Conservation (phyloP, 2,113 vertebrate species). For the Zosterops borbonicus region DNA sequence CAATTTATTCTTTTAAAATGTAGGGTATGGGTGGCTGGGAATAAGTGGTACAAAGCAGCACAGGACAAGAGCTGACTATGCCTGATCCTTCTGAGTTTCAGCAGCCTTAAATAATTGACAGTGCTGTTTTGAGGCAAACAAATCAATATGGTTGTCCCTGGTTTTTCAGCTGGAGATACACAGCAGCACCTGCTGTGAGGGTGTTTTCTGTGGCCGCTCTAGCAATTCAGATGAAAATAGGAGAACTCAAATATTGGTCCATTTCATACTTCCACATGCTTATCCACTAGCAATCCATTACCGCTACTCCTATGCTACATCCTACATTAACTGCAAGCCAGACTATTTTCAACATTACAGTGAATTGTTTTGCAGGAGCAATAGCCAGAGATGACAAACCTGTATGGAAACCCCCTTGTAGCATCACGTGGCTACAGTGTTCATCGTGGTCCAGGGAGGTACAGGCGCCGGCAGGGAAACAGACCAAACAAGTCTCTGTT, state of each 20-base stretch:
- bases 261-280: neutral
- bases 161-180: neutral
- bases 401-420: neutral
- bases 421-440: too few species aligned
- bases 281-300: too few species aligned
- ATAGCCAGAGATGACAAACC: neutral
- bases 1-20: neutral
- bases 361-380: neutral
- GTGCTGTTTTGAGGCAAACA: neutral
- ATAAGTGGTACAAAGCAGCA: neutral
- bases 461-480: too few species aligned
- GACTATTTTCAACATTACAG: neutral
- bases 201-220: neutral
- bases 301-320: neutral
- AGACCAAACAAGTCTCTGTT: too few species aligned
- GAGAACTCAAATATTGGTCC: neutral
- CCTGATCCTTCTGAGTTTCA: neutral
- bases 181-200: neutral
- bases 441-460: too few species aligned
- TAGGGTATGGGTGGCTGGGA: neutral
- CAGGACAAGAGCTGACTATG: neutral
- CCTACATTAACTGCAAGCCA: neutral
- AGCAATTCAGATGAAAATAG: neutral
- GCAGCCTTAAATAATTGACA: neutral
- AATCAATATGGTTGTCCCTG: neutral